Base-by-base conservation (phyloP, 2,888 invertebrate species). In the Lordiphosa andalusiaca region DNA sequence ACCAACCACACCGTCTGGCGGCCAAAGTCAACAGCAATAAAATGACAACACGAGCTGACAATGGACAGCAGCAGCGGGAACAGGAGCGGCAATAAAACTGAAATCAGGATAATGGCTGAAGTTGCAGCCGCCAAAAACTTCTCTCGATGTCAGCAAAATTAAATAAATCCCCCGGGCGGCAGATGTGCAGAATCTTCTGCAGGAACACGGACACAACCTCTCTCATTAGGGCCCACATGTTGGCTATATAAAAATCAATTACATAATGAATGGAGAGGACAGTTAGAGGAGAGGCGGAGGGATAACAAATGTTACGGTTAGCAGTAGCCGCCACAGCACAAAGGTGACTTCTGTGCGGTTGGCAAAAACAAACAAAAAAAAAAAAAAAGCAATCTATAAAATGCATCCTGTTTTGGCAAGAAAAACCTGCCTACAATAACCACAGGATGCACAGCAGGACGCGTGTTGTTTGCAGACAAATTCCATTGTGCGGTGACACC, bases 41-140 rank as follows among this genome's bases (percentile, higher is more conserved):
- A 82, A 76, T 51, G 53, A 62, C 67, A 77, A 74, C 72, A 82
- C 68, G 75, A 72, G 73, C 82, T 62, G 64, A 67, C 75, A 70
- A 70, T 63, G 65, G 36, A 36, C 44, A 53, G 36, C 38, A 52
- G 52, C 50, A 58, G 64, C 47, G 46, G 53, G 53, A 58, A 63
- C 62, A 69, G 50, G 44, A 78, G 67, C 76, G 67, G 84, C 68
- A 85, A 81, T 85, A 81, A 81, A 81, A 80, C 59, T 69, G 47
- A 85, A 80, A 80, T 85, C 85, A 80, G 81, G 76, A 81, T 85
- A 85, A 82, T 84, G 69, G 68, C 78, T 23, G 56, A 37, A n/a
- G 41, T 39, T 49, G 50, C 48, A 54, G 52, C 36, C 41, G 46
- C 46, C 40, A 42, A 62, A 62, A 53, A 38, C 54, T 35, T 41